Evolutionary conservation across 2,888 invertebrate species (phyloP).

Genomic region (Agonopterix subpropinquella): DNA sequence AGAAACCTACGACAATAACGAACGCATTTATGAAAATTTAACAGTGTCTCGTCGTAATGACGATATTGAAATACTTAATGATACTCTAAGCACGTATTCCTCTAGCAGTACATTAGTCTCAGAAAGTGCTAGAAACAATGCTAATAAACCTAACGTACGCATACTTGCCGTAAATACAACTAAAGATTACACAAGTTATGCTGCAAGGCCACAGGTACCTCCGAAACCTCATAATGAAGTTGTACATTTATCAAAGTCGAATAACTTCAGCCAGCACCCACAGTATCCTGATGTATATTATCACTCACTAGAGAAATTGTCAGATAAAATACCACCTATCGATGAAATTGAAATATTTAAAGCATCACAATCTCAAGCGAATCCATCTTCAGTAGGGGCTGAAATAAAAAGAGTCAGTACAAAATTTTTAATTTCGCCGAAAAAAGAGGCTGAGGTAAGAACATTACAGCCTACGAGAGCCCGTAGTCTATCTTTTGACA

Average conservation of each 20-base stretch:
- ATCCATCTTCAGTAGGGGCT: constrained; percentile 61
- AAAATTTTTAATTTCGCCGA: constrained; percentile 62
- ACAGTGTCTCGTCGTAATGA: constrained; percentile 22
- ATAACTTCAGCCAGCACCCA: constrained; percentile 1
- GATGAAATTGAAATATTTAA: constrained; percentile 52
- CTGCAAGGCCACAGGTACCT: constrained; percentile 47
- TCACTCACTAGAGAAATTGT: constrained; percentile 57
- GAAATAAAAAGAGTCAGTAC: constrained; percentile 68
- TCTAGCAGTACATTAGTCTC: constrained; percentile 63
- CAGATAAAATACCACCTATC: constrained; percentile 41
- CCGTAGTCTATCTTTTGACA: constrained; percentile 56
- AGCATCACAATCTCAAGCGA: constrained; percentile 40
- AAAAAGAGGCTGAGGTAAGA: constrained; percentile 65
- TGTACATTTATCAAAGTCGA: constrained; percentile 19
- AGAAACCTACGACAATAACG: constrained; percentile 26
- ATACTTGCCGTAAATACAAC: constrained; percentile 6
- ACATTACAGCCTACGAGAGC: constrained; percentile 62
- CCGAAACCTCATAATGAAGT: constrained; percentile 5
- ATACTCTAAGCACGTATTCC: constrained; percentile 45
- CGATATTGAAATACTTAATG: constrained; percentile 30
- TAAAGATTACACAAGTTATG: constrained; percentile 25
- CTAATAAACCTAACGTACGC: constrained; percentile 12
- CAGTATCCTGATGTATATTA: constrained; percentile 60
- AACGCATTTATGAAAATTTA: constrained; percentile 63
- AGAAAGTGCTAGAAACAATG: constrained; percentile 36